Evolutionary conservation across 1,140 invertebrate species (phyloP).

Genomic region (Calliphora vicina): DNA sequence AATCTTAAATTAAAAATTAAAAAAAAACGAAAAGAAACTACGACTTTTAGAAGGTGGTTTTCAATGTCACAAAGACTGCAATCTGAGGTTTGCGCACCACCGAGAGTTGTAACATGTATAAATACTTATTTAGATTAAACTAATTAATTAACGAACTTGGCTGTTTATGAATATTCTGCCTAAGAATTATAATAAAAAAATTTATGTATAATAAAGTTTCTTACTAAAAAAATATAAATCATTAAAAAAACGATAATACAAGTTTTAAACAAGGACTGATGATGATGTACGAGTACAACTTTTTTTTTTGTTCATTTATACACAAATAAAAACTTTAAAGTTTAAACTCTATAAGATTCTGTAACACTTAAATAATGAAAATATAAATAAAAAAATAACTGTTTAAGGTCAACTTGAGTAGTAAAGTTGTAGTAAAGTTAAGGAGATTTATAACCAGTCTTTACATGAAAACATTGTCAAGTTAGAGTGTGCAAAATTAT

Average conservation of each 20-base stretch:
- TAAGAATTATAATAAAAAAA: background rate
- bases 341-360: background rate
- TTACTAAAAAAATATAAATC: background rate
- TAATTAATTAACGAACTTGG: background rate
- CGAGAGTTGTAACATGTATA: background rate
- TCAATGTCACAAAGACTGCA: constrained; percentile 8
- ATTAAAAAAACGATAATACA: background rate
- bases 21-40: background rate
- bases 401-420: background rate
- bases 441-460: constrained; percentile 1
- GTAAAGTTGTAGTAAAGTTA: background rate
- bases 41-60: constrained; percentile 15
- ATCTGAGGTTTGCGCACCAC: background rate
- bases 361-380: background rate
- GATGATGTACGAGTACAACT: background rate
- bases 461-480: background rate
- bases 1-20: background rate
- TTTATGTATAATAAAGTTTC: background rate
- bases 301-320: background rate
- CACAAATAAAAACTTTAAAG: background rate
- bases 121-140: background rate
- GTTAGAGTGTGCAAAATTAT: background rate
- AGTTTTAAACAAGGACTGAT: background rate
- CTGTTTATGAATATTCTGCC: background rate
- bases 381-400: background rate